Evolutionary conservation across 2,113 vertebrate species (phyloP).

Genomic region (Isurus oxyrinchus): DNA sequence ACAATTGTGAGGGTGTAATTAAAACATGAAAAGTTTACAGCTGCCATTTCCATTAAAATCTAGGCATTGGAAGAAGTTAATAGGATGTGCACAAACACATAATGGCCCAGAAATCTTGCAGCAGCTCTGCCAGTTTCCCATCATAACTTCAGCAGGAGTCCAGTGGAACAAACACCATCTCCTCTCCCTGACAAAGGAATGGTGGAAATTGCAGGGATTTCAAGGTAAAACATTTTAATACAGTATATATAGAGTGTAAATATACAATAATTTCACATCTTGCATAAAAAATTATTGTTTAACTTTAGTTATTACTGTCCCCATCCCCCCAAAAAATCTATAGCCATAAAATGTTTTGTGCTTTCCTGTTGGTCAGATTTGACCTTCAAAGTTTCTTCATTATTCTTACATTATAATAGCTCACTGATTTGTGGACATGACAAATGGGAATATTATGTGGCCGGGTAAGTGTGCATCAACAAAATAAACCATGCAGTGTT

Average conservation of each 20-base stretch:
- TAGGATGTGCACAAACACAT: background rate
- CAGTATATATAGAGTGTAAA: background rate
- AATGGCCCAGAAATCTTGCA: background rate
- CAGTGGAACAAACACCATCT: background rate
- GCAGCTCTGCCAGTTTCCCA: background rate
- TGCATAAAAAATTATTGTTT: background rate
- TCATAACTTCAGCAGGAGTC: background rate
- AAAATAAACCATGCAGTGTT: background rate
- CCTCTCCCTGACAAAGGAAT: background rate
- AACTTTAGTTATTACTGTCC: background rate
- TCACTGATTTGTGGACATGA: background rate
- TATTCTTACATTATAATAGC: background rate
- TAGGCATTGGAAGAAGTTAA: background rate
- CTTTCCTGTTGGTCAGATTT: background rate
- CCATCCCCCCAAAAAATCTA: background rate
- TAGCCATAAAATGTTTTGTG: background rate
- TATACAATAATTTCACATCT: background rate
- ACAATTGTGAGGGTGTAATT: background rate
- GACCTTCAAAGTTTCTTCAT: background rate
- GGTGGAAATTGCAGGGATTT: background rate
- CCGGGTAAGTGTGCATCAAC: background rate
- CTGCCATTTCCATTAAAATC: background rate
- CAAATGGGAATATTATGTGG: background rate
- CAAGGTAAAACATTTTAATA: background rate
- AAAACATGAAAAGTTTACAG: background rate